phyloP scores from a whole-genome alignment of 2,888 invertebrate species.

The Pachymerium ferrugineum region DNA sequence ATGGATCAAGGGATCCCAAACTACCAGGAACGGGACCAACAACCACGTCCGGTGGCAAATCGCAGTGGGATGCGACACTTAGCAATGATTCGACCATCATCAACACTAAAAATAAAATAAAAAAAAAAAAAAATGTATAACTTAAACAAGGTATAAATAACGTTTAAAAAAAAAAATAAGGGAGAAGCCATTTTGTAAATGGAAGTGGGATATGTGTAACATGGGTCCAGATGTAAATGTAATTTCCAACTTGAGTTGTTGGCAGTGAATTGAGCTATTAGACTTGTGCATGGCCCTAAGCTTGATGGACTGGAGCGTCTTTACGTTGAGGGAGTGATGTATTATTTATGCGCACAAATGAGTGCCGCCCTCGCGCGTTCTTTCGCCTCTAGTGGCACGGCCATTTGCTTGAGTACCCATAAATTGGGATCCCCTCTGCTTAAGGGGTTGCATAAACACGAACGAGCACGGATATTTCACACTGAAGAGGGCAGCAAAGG shows the following conservation, averaged over 20 bases:
- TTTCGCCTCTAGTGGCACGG: not conserved
- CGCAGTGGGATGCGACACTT: slow-evolving; percentile 30
- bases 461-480: not conserved
- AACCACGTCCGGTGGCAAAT: slow-evolving; percentile 24
- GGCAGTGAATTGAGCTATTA: not conserved
- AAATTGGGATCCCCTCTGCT: slow-evolving; percentile 1
- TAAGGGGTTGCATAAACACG: not conserved
- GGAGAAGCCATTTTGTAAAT: not conserved
- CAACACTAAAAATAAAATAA: not conserved
- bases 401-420: slow-evolving; percentile 16
- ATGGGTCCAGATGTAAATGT: slow-evolving; percentile 1
- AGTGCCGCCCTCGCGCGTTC: not conserved
- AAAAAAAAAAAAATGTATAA: no score
- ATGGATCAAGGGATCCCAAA: slow-evolving; percentile 29
- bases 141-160: not conserved
- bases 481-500: not conserved
- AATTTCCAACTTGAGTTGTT: slow-evolving; percentile 3
- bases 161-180: not conserved
- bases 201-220: not conserved
- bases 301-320: not conserved
- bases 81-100: slow-evolving; percentile 33
- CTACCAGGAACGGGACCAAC: slow-evolving; percentile 31
- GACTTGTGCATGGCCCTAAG: not conserved
- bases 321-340: not conserved
- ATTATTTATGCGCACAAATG: not conserved